Evolutionary conservation across 2,888 invertebrate species (phyloP).

Genomic region (Sepioteuthis lessoniana): DNA sequence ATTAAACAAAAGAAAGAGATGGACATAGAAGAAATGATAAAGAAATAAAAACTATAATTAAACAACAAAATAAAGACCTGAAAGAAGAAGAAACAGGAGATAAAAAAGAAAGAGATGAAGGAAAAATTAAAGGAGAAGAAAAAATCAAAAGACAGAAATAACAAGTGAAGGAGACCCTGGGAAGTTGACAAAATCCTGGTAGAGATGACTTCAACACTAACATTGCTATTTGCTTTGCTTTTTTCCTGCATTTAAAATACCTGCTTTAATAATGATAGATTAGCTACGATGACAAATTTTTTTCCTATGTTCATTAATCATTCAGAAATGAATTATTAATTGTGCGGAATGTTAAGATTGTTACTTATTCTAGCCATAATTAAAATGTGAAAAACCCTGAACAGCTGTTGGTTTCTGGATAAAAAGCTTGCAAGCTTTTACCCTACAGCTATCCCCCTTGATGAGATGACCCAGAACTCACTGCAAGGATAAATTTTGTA

Average conservation of each 20-base stretch:
- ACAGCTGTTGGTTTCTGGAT: conserved; percentile 33
- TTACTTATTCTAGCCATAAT: neutral
- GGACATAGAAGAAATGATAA: neutral
- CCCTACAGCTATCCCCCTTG: neutral
- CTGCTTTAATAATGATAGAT: conserved; percentile 23
- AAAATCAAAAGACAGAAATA: neutral
- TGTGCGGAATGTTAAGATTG: conserved; percentile 18
- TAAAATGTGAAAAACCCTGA: neutral
- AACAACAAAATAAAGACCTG: neutral
- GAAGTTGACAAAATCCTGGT: neutral
- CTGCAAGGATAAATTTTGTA: too few relatives aligned
- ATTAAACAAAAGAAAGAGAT: neutral
- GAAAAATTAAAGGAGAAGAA: neutral
- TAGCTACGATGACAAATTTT: neutral
- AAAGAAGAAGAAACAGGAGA: neutral
- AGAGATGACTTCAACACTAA: neutral
- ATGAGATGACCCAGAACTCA: neutral
- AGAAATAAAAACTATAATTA: neutral
- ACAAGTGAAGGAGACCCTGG: neutral
- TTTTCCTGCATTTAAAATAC: conserved; percentile 33
- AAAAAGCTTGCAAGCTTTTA: neutral
- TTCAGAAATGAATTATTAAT: conserved; percentile 33
- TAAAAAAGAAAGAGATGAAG: neutral
- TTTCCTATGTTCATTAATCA: neutral
- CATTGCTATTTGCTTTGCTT: neutral